These are phyloP conservation scores for Metopolophium dirhodum DNA, from an alignment of 1,140 invertebrate genomes.

Conservation along the genomic window DNA sequence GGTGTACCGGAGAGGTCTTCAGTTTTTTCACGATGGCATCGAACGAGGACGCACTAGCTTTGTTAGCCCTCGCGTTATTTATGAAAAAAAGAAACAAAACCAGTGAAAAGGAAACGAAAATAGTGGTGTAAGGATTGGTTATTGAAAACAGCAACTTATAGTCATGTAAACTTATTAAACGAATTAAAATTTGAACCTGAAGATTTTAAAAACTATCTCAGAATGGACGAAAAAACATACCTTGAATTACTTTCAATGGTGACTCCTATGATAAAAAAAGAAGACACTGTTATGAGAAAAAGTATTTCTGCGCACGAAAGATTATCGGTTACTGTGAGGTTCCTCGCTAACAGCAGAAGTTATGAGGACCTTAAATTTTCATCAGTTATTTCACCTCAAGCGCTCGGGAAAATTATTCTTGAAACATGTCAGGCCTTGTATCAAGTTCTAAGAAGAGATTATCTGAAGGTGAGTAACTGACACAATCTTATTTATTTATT, in stretches of 20 bases:
- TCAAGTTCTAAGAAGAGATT: constrained; percentile 41
- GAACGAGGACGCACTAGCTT: background rate
- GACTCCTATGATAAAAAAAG: background rate
- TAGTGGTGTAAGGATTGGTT: constrained; percentile 41
- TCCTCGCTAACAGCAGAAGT: background rate
- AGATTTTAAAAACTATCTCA: constrained; percentile 25
- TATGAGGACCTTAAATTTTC: constrained; percentile 63
- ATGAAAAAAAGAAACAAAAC: constrained; percentile 55
- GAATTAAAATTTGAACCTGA: constrained; percentile 3
- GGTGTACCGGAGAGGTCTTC: constrained; percentile 45
- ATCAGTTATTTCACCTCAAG: constrained; percentile 60
- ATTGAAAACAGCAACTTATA: background rate
- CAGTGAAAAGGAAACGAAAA: constrained; percentile 59
- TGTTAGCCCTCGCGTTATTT: constrained; percentile 34
- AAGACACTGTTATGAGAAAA: constrained; percentile 12
- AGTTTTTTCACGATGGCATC: constrained; percentile 36
- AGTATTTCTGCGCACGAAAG: constrained; percentile 21
- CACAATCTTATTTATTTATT: no score
- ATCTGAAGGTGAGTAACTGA: constrained; percentile 30
- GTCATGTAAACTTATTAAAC: constrained; percentile 15
- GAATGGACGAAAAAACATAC: constrained; percentile 30
- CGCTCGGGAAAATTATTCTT: constrained; percentile 59
- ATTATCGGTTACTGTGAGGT: background rate
- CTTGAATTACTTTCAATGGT: constrained; percentile 14
- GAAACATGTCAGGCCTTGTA: constrained; percentile 60